Percentiles rank a stretch among this genome's conserved stretches.
Conservation (phyloP, 2,797 vertebrate species). For the Gallinago solitaria region DNA sequence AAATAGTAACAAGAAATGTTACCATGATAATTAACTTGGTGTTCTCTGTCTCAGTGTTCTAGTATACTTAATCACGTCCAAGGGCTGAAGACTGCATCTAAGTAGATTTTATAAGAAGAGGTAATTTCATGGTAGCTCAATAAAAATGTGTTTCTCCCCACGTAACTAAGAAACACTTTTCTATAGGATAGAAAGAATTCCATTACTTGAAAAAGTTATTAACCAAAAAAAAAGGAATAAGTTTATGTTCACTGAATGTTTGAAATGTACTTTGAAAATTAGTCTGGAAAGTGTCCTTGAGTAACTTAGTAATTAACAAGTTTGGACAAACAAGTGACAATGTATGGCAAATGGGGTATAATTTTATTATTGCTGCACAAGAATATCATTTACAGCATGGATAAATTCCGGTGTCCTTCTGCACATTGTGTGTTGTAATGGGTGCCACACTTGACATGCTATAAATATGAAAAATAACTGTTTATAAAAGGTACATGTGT, state of each 20-base stretch:
- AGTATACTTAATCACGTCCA: not conserved
- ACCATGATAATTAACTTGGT: not conserved
- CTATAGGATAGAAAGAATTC: not conserved
- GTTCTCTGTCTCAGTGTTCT: not conserved
- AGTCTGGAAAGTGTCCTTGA: not conserved
- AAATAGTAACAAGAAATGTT: not conserved
- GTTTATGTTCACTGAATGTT: not conserved
- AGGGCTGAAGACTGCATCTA: not conserved
- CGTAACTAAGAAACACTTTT: not conserved
- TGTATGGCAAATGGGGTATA: not conserved
- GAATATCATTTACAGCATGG: not conserved
- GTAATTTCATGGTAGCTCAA: not conserved
- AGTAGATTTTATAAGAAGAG: not conserved
- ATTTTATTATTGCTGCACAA: not conserved
- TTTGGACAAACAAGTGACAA: not conserved
- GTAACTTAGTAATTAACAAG: not conserved
- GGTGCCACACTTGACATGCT: too few relatives aligned
- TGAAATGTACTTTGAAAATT: not conserved
- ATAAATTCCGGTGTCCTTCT: not conserved
- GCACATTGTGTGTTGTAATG: not conserved
- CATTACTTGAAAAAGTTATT: not conserved
- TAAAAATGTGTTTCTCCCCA: not conserved
- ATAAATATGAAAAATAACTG: not conserved
- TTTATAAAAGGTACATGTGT: fast-evolving
- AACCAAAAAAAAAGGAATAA: not conserved